Base-by-base conservation (phyloP, 2,113 vertebrate species). In the Garra rufa region DNA sequence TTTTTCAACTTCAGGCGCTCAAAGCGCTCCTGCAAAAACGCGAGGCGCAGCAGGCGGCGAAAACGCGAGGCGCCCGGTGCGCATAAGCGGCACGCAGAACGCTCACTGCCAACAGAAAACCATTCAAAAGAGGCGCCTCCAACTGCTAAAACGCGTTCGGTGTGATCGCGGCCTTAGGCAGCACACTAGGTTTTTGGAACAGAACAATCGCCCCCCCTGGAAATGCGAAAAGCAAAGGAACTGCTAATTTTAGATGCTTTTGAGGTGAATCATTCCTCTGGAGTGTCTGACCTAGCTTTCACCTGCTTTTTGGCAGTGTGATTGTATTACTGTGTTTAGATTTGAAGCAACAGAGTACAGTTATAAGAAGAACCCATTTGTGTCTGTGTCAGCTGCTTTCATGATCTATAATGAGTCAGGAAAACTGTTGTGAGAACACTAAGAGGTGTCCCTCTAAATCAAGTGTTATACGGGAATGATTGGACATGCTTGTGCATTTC, bases 301-400 rank as follows among this genome's bases (percentile, higher is more conserved):
- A 75, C 73, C 73, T 75, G 44, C 24, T 50, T 50, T 75, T 78
- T 61, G 76, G 55, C 76, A 59, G 76, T 44, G 10, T 38, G 34
- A 61, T 21, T 41, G 55, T 61, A 30, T 44, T 7, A 57, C 30
- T 11, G 10, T 24, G 30, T 57, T 44, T 63, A 46, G 76, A 63
- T 43, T 41, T 44, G 34, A 63, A 57, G 52, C 38, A 61, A 65
- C 77, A 65, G 77, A 44, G 41, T 19, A 15, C 57, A 30, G n/a
- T 65, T 79, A 21, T 46, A 19, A 65, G 24, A 17, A 80, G 57
- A 80, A 65, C 24, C 59, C 24, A 2, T 6, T 34, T 67, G 59
- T 65, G n/a, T 65, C 41, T 67, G 59, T 80, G 77, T 65, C 41
- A 67, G 41, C 24, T 28, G 10, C 38, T 46, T 80, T 80, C 10